A percentile compares a stretch with the other conserved stretches of the same genome.
These are phyloP conservation scores for Characodon lateralis DNA, from an alignment of 2,797 vertebrate species.

Conservation along the genomic window DNA sequence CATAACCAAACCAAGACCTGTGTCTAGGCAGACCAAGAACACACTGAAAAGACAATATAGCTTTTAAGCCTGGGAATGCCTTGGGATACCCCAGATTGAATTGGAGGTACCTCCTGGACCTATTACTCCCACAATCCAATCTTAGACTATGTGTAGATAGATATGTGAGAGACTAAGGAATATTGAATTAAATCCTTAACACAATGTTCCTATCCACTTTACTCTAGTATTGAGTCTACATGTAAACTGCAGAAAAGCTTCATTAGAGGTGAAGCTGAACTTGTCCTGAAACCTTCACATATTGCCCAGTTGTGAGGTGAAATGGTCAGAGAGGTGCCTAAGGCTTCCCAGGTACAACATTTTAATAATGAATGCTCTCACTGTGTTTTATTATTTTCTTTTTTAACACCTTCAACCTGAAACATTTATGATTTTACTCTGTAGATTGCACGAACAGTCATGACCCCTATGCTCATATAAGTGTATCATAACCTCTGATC, in stretches of 20 bases:
- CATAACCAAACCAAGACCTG: too few relatives aligned
- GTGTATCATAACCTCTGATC: not conserved
- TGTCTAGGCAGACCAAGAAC: not conserved
- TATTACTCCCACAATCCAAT: too few relatives aligned
- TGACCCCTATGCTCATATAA: not conserved
- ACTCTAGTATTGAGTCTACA: not conserved
- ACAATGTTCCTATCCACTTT: not conserved
- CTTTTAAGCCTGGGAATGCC: not conserved
- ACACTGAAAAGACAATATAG: not conserved
- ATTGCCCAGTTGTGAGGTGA: slow-evolving; percentile 6
- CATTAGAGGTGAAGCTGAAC: not conserved
- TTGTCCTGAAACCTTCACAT: not conserved
- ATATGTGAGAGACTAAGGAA: too few relatives aligned
- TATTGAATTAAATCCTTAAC: not conserved
- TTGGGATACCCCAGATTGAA: too few relatives aligned
- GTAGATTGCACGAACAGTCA: not conserved
- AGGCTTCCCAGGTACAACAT: not conserved
- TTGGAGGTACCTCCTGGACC: too few relatives aligned
- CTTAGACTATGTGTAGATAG: too few relatives aligned
- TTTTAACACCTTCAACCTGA: not conserved
- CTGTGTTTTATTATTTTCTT: not conserved
- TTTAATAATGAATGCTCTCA: not conserved
- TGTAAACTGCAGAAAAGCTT: not conserved
- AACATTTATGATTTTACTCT: not conserved
- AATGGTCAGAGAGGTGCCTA: slow-evolving; percentile 6